Evolutionary conservation across 2,113 vertebrate species (phyloP).

Genomic region (Oreochromis aureus): DNA sequence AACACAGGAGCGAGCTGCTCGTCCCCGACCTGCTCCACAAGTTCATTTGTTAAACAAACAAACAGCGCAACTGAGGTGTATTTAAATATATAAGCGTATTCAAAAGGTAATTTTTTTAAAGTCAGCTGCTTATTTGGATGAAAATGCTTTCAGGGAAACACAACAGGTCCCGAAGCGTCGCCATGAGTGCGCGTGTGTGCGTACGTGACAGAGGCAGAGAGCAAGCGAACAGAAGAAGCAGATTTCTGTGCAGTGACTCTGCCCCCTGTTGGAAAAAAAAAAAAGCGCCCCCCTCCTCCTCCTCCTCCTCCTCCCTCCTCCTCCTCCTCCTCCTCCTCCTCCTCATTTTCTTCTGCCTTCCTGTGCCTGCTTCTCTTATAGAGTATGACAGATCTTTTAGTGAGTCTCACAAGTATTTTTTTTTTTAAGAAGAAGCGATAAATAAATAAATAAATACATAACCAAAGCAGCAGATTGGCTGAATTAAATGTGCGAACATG

Average conservation of each 20-base stretch:
- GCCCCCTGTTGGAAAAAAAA: conserved; percentile 57
- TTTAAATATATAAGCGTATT: neutral
- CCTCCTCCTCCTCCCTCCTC: neutral
- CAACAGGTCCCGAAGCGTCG: neutral
- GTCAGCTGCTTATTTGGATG: conserved; percentile 3
- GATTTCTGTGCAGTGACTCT: conserved; percentile 37
- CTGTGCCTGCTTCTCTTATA: neutral
- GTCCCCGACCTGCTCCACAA: neutral
- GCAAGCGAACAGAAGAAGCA: neutral
- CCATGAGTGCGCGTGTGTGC: neutral
- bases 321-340: fast-evolving
- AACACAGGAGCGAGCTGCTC: neutral
- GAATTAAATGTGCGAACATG: neutral
- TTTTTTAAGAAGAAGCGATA: neutral
- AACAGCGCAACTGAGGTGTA: neutral
- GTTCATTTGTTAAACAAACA: conserved; percentile 7
- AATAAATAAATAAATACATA: neutral
- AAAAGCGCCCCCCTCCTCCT: neutral
- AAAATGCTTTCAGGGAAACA: conserved; percentile 16
- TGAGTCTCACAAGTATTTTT: neutral
- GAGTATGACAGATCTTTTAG: neutral
- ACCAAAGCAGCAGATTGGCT: neutral
- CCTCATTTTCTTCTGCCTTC: neutral
- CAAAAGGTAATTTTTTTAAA: neutral
- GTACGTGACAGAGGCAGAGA: neutral